Evolutionary conservation across 2,888 invertebrate genomes (phyloP).

Genomic region (Tetheella fluctuosa): DNA sequence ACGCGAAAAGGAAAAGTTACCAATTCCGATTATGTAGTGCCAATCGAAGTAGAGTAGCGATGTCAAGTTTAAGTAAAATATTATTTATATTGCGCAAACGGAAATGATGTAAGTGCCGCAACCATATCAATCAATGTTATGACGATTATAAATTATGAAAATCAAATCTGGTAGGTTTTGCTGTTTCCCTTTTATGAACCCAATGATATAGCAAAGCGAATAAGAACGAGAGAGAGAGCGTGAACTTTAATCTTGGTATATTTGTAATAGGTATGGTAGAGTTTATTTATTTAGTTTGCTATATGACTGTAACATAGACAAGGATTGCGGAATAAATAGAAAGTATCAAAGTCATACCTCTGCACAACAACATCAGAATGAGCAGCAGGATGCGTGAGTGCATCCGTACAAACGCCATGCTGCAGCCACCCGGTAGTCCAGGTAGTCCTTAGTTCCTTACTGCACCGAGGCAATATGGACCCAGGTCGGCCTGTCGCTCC

Average conservation of each 20-base stretch:
- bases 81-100: background rate
- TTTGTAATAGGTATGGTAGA: too few species aligned
- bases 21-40: background rate
- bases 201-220: too few species aligned
- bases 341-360: constrained; percentile 57
- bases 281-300: too few species aligned
- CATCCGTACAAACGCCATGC: constrained; percentile 49
- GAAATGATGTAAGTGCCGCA: background rate
- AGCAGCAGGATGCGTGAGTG: constrained; percentile 53
- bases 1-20: background rate
- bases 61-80: constrained; percentile 2
- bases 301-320: too few species aligned
- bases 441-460: constrained; percentile 14
- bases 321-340: constrained; percentile 11
- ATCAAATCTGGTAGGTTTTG: too few species aligned
- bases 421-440: constrained; percentile 35
- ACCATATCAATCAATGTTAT: too few species aligned
- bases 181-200: too few species aligned
- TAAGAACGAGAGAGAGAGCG: too few species aligned
- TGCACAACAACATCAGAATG: constrained; percentile 55
- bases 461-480: constrained; percentile 15
- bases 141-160: too few species aligned
- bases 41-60: background rate
- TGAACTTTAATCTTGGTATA: too few species aligned
- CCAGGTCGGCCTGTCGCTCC: constrained; percentile 27